Evolutionary conservation across 2,888 invertebrate genomes (phyloP), one percentile per base, ranked within the genome.

Genomic region (Biston stratarius): DNA sequence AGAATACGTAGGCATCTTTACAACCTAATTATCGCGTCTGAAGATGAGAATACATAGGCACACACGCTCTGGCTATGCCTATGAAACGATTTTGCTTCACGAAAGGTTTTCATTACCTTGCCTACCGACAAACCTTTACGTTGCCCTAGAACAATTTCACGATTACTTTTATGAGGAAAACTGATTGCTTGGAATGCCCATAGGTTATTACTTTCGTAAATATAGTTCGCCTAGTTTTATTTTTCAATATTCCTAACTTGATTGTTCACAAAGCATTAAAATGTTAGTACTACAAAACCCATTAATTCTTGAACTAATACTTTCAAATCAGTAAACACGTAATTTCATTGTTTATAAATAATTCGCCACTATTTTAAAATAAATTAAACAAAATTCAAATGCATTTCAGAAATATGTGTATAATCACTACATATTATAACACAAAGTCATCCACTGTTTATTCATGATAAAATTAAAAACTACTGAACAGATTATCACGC

Each of bases 1-100:
- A 72, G 72, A 71, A 74, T 70, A 67, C 69, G 69, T 60, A 71
- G 67, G 69, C 72, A 70, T 72, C 66, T 74, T 74, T 71, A 74
- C 70, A 68, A 71, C 69, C 60, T 74, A 74, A 74, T 74, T 74
- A 74, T 72, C 67, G 69, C 68, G 57, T 61, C 34, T 55, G 45
- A 58, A 72, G 71, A 72, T 72, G 71, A 64, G 68, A 70, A 69
- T 62, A 67, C 67, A 38, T 55, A 59, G 15, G 6, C 15, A 49
- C 24, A 24, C 24, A 24, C 59, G 49, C 12, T 42, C 10, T 42
- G 6, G 14, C 40, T 33, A 59, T 49, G n/a, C 48, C 48, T 38
- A 6, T 42, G 59, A 42, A 59, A 59, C 59, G 48, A 59, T 49
- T 40, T 49, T 9, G 49, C 42, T 58, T 14, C 15, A 47, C 58